Conservation (phyloP, 2,888 invertebrate genomes). For the Trisateles emortualis region DNA sequence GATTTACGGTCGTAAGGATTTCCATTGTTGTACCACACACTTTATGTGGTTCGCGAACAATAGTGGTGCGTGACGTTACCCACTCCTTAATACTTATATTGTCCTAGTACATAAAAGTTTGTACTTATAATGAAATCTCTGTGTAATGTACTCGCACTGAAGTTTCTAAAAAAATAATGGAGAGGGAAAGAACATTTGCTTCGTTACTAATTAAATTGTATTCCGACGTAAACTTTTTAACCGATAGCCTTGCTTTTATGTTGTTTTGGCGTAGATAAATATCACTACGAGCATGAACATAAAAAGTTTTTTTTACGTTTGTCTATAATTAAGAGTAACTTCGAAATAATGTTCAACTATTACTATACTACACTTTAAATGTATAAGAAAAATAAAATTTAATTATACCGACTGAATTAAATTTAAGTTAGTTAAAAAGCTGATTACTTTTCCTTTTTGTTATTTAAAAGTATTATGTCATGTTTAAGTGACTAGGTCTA, state of each 20-base stretch:
- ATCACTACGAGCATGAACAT: too few species aligned
- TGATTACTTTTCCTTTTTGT: too few species aligned
- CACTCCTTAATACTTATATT: constrained; percentile 32
- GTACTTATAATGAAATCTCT: constrained; percentile 14
- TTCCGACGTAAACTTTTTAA: background rate
- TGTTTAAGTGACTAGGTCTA: too few species aligned
- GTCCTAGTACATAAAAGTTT: constrained; percentile 28
- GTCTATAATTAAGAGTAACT: too few species aligned
- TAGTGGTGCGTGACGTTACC: constrained; percentile 40
- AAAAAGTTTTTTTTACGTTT: too few species aligned
- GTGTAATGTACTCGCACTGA: constrained; percentile 14
- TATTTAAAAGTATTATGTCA: too few species aligned
- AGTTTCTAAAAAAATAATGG: constrained; percentile 7
- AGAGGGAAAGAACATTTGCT: constrained; percentile 3
- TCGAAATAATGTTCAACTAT: too few species aligned
- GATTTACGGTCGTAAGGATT: constrained; percentile 57
- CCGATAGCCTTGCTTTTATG: background rate
- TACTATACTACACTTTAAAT: too few species aligned
- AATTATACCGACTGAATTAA: too few species aligned
- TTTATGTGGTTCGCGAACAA: constrained; percentile 43
- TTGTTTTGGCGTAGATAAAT: too few species aligned
- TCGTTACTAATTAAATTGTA: constrained; percentile 17
- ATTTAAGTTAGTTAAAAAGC: too few species aligned
- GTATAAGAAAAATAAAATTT: too few species aligned
- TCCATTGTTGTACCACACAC: constrained; percentile 51